These are phyloP conservation scores for Hyphantria cunea DNA, from an alignment of 1,140 invertebrate genomes.

Conservation along the genomic window DNA sequence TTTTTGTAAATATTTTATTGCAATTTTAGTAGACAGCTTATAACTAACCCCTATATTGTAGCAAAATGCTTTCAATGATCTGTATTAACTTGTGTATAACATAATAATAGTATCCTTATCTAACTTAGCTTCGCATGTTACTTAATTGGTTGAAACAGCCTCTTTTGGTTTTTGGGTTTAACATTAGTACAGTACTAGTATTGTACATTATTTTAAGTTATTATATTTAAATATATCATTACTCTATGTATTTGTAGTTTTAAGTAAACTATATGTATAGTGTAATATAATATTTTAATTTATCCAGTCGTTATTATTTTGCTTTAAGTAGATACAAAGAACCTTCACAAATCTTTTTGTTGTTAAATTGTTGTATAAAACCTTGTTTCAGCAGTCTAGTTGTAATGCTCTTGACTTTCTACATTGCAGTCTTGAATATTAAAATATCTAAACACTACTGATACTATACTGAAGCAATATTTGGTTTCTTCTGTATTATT, in stretches of 20 bases:
- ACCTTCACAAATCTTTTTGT: no score
- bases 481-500: no score
- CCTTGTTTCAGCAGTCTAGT: no score
- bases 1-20: conserved; percentile 24
- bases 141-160: conserved; percentile 73
- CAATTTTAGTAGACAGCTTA: conserved; percentile 11
- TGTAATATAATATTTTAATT: no score
- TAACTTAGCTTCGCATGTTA: conserved; percentile 66
- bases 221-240: no score
- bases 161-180: conserved; percentile 73
- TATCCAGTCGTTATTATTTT: no score
- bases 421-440: no score
- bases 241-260: background rate
- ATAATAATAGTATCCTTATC: conserved; percentile 4
- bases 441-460: no score
- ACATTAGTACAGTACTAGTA: conserved; percentile 13
- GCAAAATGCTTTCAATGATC: conserved; percentile 9
- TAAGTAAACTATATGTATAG: background rate
- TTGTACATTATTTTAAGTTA: background rate
- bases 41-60: conserved; percentile 11
- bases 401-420: no score
- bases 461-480: no score
- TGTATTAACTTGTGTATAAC: conserved; percentile 4
- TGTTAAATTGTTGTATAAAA: no score
- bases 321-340: no score